Percentiles rank a stretch among this genome's conserved stretches.
phyloP scores from a whole-genome alignment of 2,797 vertebrate species.

The Manis crassicaudata region DNA sequence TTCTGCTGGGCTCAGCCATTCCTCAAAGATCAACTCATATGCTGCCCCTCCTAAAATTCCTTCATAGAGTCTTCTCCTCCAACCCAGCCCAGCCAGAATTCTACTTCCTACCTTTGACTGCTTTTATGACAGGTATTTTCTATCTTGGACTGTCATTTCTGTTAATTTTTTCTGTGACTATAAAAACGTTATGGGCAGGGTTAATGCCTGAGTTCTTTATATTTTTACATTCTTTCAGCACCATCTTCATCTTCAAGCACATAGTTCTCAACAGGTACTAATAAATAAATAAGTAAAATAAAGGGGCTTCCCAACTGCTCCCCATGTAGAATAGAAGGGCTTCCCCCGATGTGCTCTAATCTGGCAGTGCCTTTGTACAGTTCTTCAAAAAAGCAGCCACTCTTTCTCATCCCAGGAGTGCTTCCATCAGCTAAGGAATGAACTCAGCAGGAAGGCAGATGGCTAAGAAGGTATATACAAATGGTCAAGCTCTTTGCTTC shows the following conservation, averaged over 20 bases:
- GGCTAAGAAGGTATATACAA: conserved; percentile 18
- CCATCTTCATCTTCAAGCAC: not conserved
- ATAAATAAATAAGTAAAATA: conserved; percentile 21
- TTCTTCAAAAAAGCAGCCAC: not conserved
- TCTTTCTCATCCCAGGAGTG: not conserved
- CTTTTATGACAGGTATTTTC: conserved; percentile 37
- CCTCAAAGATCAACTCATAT: not conserved
- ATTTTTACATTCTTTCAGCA: not conserved
- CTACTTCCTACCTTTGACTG: not conserved
- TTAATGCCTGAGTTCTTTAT: not conserved
- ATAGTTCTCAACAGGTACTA: not conserved
- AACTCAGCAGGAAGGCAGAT: not conserved
- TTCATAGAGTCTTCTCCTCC: not conserved
- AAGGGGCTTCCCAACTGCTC: not conserved
- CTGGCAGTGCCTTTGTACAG: not conserved
- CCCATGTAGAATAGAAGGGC: not conserved
- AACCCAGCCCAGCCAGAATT: not conserved
- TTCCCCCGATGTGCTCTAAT: not conserved
- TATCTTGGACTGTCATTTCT: conserved; percentile 34
- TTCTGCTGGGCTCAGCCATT: not conserved
- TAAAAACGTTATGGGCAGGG: not conserved
- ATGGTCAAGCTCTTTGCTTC: not conserved
- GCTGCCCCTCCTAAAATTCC: not conserved
- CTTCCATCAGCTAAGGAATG: not conserved
- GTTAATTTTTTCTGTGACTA: not conserved